These are phyloP conservation scores for Prionailurus viverrinus DNA, from an alignment of 2,113 vertebrate genomes.

Conservation along the genomic window DNA sequence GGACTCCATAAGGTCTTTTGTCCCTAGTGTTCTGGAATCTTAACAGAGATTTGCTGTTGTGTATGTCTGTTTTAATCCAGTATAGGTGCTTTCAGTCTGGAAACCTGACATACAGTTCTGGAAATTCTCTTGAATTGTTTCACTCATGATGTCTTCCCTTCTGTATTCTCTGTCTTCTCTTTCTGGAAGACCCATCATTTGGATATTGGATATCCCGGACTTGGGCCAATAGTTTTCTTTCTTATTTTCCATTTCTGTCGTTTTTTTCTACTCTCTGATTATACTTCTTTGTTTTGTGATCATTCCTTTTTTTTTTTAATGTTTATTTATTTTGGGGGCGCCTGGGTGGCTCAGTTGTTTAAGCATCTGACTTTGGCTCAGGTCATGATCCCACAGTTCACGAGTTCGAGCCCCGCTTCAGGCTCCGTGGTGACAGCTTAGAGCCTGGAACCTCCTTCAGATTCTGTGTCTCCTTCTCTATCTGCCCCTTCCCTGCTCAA, in stretches of 20 bases:
- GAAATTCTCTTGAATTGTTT: slow-evolving; percentile 42
- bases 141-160: slow-evolving; percentile 9
- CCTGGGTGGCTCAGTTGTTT: too few species aligned
- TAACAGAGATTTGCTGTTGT: background rate
- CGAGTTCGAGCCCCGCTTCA: too few species aligned
- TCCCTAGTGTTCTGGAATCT: background rate
- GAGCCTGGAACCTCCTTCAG: too few species aligned
- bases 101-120: slow-evolving; percentile 25
- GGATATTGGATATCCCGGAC: background rate
- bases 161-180: background rate
- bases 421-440: too few species aligned
- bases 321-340: too few species aligned
- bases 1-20: background rate
- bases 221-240: background rate
- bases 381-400: too few species aligned
- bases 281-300: background rate
- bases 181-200: background rate
- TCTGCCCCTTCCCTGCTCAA: too few species aligned
- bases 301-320: background rate
- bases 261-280: slow-evolving; percentile 4
- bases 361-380: too few species aligned
- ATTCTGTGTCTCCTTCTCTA: too few species aligned
- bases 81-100: background rate
- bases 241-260: background rate
- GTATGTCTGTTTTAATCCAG: background rate